Evolutionary conservation across 2,888 invertebrate genomes (phyloP).

Genomic region (Galeopsomyia nigrocyanea): DNA sequence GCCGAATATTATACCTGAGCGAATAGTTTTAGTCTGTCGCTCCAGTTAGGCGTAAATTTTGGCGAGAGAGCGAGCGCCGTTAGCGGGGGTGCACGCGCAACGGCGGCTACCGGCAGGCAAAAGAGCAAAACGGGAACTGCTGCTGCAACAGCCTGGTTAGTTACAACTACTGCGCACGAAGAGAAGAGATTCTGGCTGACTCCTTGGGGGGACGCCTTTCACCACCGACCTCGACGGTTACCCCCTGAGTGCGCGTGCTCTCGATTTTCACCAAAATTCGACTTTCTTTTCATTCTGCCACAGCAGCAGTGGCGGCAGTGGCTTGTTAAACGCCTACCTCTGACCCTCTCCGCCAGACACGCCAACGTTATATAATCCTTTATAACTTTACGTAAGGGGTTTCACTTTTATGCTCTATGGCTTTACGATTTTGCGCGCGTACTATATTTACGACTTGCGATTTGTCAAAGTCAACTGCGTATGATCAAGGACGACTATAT

Average conservation of each 20-base stretch:
- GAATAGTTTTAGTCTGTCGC: conserved; percentile 43
- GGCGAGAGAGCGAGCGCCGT: conserved; percentile 32
- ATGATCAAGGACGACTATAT: too few species aligned
- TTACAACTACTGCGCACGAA: conserved; percentile 2
- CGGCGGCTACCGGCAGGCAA: conserved; percentile 46
- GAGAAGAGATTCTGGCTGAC: conserved; percentile 4
- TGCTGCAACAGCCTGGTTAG: conserved; percentile 1
- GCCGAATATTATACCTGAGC: conserved; percentile 5
- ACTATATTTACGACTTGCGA: too few species aligned
- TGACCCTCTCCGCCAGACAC: too few species aligned
- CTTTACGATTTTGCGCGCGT: too few species aligned
- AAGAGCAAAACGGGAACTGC: conserved; percentile 24
- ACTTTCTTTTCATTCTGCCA: background rate
- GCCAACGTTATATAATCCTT: too few species aligned
- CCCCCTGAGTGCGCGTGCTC: background rate
- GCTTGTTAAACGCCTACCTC: too few species aligned
- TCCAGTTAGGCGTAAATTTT: conserved; percentile 60
- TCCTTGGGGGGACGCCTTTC: background rate
- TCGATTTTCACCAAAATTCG: background rate
- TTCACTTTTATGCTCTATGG: too few species aligned
- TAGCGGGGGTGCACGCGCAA: conserved; percentile 38
- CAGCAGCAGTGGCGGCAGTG: background rate
- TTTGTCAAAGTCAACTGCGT: too few species aligned
- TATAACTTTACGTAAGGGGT: too few species aligned
- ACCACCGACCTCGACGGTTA: conserved; percentile 8